phyloP scores from a whole-genome alignment of 2,113 vertebrate species.

The Dunckerocampus dactyliophorus region DNA sequence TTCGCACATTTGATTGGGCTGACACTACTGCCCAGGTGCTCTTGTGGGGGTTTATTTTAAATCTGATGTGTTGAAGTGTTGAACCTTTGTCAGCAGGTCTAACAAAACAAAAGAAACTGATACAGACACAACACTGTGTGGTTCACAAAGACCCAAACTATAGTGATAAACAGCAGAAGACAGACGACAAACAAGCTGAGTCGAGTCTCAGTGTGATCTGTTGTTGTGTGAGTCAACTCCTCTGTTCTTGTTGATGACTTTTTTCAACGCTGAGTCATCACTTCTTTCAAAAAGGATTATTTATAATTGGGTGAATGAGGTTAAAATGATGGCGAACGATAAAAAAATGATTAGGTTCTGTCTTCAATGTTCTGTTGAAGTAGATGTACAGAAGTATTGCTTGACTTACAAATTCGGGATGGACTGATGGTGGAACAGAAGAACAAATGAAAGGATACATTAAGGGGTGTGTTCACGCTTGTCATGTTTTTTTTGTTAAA shows the following conservation, averaged over 20 bases:
- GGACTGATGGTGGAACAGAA: too few relatives aligned
- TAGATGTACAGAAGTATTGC: too few relatives aligned
- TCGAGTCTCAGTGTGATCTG: constrained; percentile 40
- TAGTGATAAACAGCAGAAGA: constrained; percentile 27
- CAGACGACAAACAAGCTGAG: constrained; percentile 26
- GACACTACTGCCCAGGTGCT: too few relatives aligned
- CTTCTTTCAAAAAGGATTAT: constrained; percentile 45
- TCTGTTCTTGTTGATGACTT: constrained; percentile 65
- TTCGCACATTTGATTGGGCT: not conserved
- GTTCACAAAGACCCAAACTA: constrained; percentile 12
- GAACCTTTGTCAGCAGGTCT: not conserved
- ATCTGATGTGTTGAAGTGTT: constrained; percentile 9
- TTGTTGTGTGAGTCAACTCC: constrained; percentile 62
- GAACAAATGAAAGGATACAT: too few relatives aligned
- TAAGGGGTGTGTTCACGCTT: too few relatives aligned
- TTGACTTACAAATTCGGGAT: too few relatives aligned
- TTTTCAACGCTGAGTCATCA: constrained; percentile 51
- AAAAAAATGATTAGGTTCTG: not conserved
- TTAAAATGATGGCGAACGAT: not conserved
- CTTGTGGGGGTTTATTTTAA: not conserved
- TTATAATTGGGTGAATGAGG: constrained; percentile 37
- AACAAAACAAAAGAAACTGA: not conserved
- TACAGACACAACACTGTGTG: constrained; percentile 21
- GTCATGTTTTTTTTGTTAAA: too few relatives aligned
- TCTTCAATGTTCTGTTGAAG: not conserved